A percentile compares a stretch with the other conserved stretches of the same genome.
phyloP scores from a whole-genome alignment of 1,140 invertebrate species.

The Pemphigus obesinymphae region DNA sequence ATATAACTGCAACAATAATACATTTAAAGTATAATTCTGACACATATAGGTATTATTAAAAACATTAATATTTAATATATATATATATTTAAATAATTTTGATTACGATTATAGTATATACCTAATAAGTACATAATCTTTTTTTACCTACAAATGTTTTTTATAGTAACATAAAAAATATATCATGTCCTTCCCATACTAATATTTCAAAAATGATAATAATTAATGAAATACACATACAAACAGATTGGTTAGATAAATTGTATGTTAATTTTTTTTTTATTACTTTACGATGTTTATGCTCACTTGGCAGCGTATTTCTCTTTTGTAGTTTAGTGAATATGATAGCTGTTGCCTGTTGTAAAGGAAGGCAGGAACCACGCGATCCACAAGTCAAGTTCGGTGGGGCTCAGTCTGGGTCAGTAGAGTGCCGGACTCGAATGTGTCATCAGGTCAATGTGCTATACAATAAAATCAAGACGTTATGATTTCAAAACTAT shows the following conservation, averaged over 20 bases:
- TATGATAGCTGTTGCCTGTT: constrained; percentile 2
- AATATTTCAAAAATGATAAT: not conserved
- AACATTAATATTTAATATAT: no score
- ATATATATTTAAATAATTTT: no score
- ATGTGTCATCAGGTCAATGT: constrained; percentile 41
- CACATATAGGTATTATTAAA: no score
- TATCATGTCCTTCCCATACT: no score
- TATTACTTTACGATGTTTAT: not conserved
- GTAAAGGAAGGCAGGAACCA: constrained; percentile 33
- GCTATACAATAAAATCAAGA: constrained; percentile 33
- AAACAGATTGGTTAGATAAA: no score
- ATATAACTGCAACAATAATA: no score
- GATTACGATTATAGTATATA: no score
- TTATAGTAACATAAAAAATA: no score
- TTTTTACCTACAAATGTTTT: no score
- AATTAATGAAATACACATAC: not conserved
- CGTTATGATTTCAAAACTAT: constrained; percentile 37
- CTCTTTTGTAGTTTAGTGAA: not conserved
- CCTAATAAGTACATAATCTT: no score
- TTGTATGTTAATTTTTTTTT: not conserved
- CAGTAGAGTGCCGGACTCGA: constrained; percentile 40
- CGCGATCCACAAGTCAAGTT: constrained; percentile 35
- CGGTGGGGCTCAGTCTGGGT: constrained; percentile 41
- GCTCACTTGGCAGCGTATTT: constrained; percentile 13
- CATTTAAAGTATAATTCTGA: no score